These are phyloP conservation scores for Hucho hucho DNA, from an alignment of 2,113 vertebrate species.

Conservation along the genomic window DNA sequence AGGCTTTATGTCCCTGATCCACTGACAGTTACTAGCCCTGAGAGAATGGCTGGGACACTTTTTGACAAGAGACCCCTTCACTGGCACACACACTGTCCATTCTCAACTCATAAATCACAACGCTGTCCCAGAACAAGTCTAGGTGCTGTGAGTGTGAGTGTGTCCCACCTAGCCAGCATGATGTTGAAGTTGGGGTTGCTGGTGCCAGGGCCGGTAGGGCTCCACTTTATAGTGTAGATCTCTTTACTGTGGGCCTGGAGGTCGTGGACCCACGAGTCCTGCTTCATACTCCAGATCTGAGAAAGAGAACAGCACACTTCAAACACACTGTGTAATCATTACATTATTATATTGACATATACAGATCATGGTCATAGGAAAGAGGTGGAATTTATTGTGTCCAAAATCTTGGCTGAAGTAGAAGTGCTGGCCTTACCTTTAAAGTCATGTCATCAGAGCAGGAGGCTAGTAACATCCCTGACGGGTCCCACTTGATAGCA, in stretches of 20 bases:
- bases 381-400: not conserved
- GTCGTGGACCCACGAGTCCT: constrained; percentile 90
- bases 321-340: not conserved
- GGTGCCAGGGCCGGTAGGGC: constrained; percentile 88
- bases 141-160: not conserved
- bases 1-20: constrained; percentile 10
- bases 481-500: constrained; percentile 97
- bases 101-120: not conserved
- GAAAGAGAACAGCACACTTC: not conserved
- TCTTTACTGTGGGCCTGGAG: constrained; percentile 96
- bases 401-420: not conserved
- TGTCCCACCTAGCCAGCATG: constrained; percentile 88
- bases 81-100: not conserved
- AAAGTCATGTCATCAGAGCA: constrained; percentile 97
- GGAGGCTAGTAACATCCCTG: constrained; percentile 91
- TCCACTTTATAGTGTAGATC: constrained; percentile 98
- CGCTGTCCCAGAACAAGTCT: constrained; percentile 2
- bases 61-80: not conserved
- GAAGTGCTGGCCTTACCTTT: constrained; percentile 74
- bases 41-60: not conserved
- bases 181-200: constrained; percentile 87
- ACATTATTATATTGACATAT: not conserved
- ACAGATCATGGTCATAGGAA: not conserved
- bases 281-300: constrained; percentile 98
- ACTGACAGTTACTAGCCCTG: constrained; percentile 24